Conservation (phyloP, 1,140 invertebrate species). For the Phenacoccus solenopsis region DNA sequence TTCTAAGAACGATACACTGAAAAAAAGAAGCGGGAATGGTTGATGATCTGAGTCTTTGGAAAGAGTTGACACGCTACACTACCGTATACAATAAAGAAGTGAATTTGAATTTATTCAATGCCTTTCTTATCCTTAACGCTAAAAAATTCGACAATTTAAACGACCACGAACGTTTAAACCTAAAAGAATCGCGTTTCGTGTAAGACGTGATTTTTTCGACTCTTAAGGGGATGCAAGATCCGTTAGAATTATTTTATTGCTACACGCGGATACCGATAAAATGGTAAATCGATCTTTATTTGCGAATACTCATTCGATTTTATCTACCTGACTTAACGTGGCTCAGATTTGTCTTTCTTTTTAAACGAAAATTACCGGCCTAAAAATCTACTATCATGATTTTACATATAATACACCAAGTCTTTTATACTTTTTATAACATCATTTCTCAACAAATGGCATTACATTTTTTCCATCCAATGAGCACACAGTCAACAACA, state of each 20-base stretch:
- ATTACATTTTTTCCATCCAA: no score
- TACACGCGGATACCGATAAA: no score
- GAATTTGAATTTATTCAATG: slow-evolving; percentile 3
- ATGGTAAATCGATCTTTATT: no score
- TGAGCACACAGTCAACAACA: no score
- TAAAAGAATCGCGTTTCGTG: background rate
- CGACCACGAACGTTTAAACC: background rate
- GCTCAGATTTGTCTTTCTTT: no score
- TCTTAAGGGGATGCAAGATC: background rate
- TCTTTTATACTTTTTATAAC: no score
- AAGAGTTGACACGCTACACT: background rate
- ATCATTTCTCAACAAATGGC: no score
- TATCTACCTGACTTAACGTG: no score
- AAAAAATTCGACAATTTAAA: slow-evolving; percentile 3
- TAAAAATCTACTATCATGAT: no score
- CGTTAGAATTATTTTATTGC: background rate
- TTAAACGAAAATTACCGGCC: no score
- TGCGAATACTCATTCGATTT: no score
- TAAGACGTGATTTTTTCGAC: background rate
- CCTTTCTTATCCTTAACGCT: background rate
- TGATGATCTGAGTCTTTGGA: slow-evolving; percentile 1
- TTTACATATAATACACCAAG: no score
- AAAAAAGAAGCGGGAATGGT: background rate
- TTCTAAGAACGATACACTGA: background rate
- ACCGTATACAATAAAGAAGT: background rate